Conservation (phyloP, 2,797 vertebrate genomes). For the Falco rusticolus region DNA sequence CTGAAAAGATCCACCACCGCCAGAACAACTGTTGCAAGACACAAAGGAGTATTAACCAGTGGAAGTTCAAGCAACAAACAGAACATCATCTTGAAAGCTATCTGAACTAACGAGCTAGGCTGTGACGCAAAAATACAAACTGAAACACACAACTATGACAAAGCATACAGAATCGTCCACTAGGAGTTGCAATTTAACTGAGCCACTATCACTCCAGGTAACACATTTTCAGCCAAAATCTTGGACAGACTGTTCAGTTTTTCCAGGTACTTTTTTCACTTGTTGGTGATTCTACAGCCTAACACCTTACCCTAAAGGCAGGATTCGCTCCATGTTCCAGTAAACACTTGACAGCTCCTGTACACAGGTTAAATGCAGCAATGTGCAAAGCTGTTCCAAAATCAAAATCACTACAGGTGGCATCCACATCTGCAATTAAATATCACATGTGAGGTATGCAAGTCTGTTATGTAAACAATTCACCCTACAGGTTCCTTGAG, state of each 20-base stretch:
- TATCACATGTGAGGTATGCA: conserved; percentile 1
- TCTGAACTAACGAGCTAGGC: background rate
- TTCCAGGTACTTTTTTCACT: background rate
- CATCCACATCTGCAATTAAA: conserved; percentile 90
- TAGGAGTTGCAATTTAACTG: background rate
- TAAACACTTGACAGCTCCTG: conserved; percentile 89
- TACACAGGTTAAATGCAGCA: conserved; percentile 93
- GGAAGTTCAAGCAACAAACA: background rate
- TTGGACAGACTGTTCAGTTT: background rate
- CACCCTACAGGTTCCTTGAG: background rate
- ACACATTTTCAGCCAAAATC: background rate
- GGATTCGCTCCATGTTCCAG: conserved; percentile 95
- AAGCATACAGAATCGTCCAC: background rate
- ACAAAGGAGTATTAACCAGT: background rate
- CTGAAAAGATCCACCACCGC: background rate
- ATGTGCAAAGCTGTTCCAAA: conserved; percentile 98
- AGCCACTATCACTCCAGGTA: background rate
- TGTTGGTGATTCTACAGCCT: background rate
- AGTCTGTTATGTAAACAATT: background rate
- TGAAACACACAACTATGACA: background rate
- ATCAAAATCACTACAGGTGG: conserved; percentile 97
- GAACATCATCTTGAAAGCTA: background rate
- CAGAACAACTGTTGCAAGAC: background rate
- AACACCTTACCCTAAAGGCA: conserved; percentile 89
- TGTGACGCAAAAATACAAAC: background rate